Conservation (phyloP, 1,140 invertebrate genomes). For the Pseudachorutes palmiensis region DNA sequence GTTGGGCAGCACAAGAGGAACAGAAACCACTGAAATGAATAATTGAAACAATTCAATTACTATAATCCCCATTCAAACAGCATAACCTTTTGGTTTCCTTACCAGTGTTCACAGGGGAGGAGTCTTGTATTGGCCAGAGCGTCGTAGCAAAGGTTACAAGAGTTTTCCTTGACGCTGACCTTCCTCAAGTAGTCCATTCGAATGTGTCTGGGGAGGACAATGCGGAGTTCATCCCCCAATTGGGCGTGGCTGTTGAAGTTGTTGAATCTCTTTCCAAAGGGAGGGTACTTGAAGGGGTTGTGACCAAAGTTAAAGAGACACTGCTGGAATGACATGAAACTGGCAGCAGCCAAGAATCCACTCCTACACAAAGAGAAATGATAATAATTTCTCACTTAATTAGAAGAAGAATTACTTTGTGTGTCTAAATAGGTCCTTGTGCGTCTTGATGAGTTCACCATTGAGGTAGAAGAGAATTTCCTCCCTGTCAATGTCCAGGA, state of each 20-base stretch:
- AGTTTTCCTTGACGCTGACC: conserved; percentile 70
- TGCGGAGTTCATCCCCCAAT: conserved; percentile 61
- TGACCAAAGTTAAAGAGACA: conserved; percentile 88
- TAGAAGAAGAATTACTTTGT: conserved; percentile 53
- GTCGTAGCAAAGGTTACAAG: conserved; percentile 82
- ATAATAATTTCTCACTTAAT: neutral
- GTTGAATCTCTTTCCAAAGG: conserved; percentile 54
- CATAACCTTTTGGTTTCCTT: conserved; percentile 40
- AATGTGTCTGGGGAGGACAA: conserved; percentile 62
- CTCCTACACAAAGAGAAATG: conserved; percentile 48
- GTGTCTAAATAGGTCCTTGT: conserved; percentile 65
- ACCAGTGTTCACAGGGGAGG: conserved; percentile 72
- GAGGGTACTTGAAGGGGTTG: conserved; percentile 69
- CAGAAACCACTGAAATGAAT: conserved; percentile 66
- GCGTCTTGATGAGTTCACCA: conserved; percentile 59
- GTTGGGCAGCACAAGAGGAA: conserved; percentile 62
- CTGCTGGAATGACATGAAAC: conserved; percentile 93
- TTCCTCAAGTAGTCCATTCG: conserved; percentile 63
- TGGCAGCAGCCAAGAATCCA: conserved; percentile 86
- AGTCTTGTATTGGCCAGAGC: conserved; percentile 63
- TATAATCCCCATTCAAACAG: too few species aligned
- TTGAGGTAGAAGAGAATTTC: conserved; percentile 77
- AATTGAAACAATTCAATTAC: neutral
- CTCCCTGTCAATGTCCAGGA: conserved; percentile 63
- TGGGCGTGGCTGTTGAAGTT: conserved; percentile 69